Evolutionary conservation across 2,113 vertebrate genomes (phyloP), one percentile per base, ranked within the genome.

Genomic region (Microtus oregoni): DNA sequence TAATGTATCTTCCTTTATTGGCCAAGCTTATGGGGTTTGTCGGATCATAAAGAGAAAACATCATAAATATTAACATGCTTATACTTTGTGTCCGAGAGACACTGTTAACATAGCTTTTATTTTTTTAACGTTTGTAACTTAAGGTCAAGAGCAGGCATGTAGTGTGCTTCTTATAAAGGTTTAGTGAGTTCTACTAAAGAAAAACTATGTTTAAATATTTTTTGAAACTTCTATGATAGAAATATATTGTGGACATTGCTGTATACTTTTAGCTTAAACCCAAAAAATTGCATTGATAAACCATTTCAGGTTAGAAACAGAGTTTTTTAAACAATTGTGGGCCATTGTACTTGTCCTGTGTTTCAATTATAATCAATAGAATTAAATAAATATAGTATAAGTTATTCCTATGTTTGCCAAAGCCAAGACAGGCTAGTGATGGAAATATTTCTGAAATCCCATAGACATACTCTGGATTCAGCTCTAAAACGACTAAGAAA

Each of bases 401-500:
- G 41, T 14, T 28, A 55, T 75, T 91, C 30, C 41, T 14, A 20
- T 28, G 11, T 89, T 86, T 89, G 67, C 28, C 79, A 72, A 76
- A 41, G 15, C 0, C 4, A 77, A 63, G 65, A 32, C 35, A 73
- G 0, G 9, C 68, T 77, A 70, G 67, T 41, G 70, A 68, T 70
- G 94, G 55, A 96, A 44, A 50, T 86, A 3, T 44, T 92, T 63
- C 76, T 75, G 32, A 91, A 72, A 13, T 58, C 52, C n/a, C 78
- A 28, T 44, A 24, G 5, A 17, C 63, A 75, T 92, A 12, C 1
- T 70, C 50, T 87, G 85, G 82, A 79, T 38, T 67, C 38, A 35
- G 68, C 15, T 95, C 75, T 13, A 77, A 94, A 86, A 83, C 26
- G n/a, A 85, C 68, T 96, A 85, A 90, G 22, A 91, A 63, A 55